phyloP scores from a whole-genome alignment of 2,797 vertebrate genomes.

The Enteromius afrohamiltoni region DNA sequence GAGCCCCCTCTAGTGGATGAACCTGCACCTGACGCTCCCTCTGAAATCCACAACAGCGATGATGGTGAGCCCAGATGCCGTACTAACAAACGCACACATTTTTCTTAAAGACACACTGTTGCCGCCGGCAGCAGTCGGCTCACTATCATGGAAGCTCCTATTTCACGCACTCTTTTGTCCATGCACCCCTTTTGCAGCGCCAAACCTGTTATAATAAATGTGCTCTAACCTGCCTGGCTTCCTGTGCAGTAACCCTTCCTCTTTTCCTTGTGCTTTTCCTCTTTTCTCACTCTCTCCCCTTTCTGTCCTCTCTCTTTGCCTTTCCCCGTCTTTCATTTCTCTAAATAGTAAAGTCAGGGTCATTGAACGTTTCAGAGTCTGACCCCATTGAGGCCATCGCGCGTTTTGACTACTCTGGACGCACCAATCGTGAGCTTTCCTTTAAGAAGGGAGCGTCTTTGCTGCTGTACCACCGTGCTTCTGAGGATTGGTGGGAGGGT shows the following conservation, averaged over 20 bases:
- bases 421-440: slow-evolving; percentile 88
- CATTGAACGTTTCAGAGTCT: slow-evolving; percentile 84
- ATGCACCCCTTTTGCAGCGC: slow-evolving; percentile 25
- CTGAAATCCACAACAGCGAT: slow-evolving; percentile 89
- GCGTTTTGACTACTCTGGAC: slow-evolving; percentile 91
- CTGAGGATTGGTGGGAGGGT: slow-evolving; percentile 97
- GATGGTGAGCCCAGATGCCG: slow-evolving; percentile 80
- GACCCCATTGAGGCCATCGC: slow-evolving; percentile 92
- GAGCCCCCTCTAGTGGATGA: slow-evolving; percentile 90
- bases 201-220: slow-evolving; percentile 20
- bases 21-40: slow-evolving; percentile 82
- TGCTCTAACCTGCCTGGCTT: slow-evolving; percentile 59
- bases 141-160: neutral
- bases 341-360: slow-evolving; percentile 64
- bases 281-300: slow-evolving; percentile 1
- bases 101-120: neutral
- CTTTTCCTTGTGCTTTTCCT: slow-evolving; percentile 2
- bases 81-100: slow-evolving; percentile 12
- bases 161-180: neutral
- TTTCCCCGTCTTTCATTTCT: slow-evolving; percentile 58
- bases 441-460: slow-evolving; percentile 93
- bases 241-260: slow-evolving; percentile 33
- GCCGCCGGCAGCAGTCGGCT: neutral
- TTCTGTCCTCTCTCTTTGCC: slow-evolving; percentile 16
- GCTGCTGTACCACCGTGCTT: slow-evolving; percentile 88